These are phyloP conservation scores for Corynorhinus townsendii DNA, from an alignment of 2,113 vertebrate genomes.

Conservation along the genomic window DNA sequence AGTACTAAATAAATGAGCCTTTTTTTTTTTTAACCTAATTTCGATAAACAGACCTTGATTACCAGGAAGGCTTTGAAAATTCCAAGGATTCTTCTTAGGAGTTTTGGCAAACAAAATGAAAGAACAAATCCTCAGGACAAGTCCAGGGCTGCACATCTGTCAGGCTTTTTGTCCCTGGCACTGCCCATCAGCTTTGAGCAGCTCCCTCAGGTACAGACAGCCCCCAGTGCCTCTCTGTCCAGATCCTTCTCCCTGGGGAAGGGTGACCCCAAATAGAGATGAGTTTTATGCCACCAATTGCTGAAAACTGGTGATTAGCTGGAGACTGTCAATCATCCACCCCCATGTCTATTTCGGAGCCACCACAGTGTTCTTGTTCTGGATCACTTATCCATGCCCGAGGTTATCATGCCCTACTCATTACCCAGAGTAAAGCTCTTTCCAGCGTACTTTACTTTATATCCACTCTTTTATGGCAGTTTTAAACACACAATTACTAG, in stretches of 20 bases:
- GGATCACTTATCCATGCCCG: not conserved
- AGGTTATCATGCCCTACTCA: not conserved
- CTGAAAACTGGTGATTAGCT: not conserved
- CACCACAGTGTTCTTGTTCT: not conserved
- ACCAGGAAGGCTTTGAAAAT: not conserved
- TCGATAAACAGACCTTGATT: not conserved
- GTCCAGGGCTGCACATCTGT: not conserved
- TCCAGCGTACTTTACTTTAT: not conserved
- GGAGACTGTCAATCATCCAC: not conserved
- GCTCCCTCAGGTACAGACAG: not conserved
- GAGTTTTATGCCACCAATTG: not conserved
- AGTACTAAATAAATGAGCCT: not conserved
- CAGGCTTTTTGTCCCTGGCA: not conserved
- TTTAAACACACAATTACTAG: constrained; percentile 6
- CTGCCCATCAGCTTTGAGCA: not conserved
- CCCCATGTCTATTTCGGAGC: not conserved
- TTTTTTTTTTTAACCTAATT: not conserved
- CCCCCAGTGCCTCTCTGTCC: not conserved
- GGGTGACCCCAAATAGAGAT: not conserved
- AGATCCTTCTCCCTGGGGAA: not conserved
- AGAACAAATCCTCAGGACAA: not conserved
- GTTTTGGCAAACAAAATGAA: not conserved
- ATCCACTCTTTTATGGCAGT: not conserved
- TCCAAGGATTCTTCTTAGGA: not conserved
- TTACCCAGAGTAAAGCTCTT: not conserved